phyloP scores from a whole-genome alignment of 2,113 vertebrate genomes.

The Phalacrocorax carbo region DNA sequence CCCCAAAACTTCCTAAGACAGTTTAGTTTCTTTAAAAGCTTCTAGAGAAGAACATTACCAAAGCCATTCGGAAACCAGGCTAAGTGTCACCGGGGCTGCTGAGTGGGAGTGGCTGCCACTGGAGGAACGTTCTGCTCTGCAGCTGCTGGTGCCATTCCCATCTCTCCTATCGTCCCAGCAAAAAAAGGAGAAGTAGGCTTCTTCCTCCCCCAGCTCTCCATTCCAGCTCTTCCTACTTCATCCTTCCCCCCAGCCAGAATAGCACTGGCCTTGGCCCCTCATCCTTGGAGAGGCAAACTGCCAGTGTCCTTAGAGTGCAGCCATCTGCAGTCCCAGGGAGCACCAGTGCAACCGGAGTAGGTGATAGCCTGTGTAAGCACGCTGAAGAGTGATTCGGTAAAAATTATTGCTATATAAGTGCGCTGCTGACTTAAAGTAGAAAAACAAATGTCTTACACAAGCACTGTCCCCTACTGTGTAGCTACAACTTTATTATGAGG shows the following conservation, averaged over 20 bases:
- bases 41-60: background rate
- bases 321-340: background rate
- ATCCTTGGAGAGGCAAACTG: background rate
- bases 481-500: background rate
- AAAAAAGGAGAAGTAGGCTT: background rate
- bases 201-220: background rate
- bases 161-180: background rate
- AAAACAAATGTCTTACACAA: background rate
- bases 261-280: background rate
- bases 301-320: background rate
- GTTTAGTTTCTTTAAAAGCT: background rate
- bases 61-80: background rate
- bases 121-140: background rate
- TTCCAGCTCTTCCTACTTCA: background rate
- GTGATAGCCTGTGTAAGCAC: fast-evolving
- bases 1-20: background rate
- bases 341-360: fast-evolving
- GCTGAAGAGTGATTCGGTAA: background rate
- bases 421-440: background rate
- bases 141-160: background rate
- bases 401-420: background rate
- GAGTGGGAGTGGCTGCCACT: background rate
- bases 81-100: fast-evolving
- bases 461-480: background rate
- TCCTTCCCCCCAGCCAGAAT: background rate